Evolutionary conservation across 2,797 vertebrate species (phyloP).

Genomic region (Scyliorhinus canicula): DNA sequence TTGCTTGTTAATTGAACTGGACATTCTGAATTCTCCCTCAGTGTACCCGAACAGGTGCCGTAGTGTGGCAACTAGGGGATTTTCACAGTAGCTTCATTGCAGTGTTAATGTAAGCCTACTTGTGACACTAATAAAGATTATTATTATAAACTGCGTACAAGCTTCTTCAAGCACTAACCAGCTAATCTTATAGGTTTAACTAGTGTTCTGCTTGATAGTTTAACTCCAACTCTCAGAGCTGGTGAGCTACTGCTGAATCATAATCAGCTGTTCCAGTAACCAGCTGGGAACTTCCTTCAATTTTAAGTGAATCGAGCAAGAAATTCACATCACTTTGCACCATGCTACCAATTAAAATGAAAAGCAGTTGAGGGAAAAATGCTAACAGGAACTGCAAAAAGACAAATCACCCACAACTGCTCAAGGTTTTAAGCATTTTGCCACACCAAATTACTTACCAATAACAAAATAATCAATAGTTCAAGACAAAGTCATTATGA

Average conservation of each 20-base stretch:
- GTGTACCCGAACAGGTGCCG: too few species aligned
- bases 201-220: background rate
- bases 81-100: too few species aligned
- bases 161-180: background rate
- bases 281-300: background rate
- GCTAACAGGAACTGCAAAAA: background rate
- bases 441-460: background rate
- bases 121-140: too few species aligned
- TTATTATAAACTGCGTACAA: background rate
- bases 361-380: background rate
- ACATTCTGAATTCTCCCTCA: too few species aligned
- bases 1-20: too few species aligned
- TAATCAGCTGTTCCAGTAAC: background rate
- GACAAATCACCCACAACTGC: background rate
- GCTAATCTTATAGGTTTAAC: background rate
- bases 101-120: too few species aligned
- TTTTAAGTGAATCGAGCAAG: too few species aligned
- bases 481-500: background rate
- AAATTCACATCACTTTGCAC: background rate
- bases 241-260: background rate
- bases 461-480: background rate
- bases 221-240: background rate
- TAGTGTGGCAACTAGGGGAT: too few species aligned
- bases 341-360: slow-evolving; percentile 1
- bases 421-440: background rate